Evolutionary conservation across 2,888 invertebrate species (phyloP).

Genomic region (Cephus pulcher): DNA sequence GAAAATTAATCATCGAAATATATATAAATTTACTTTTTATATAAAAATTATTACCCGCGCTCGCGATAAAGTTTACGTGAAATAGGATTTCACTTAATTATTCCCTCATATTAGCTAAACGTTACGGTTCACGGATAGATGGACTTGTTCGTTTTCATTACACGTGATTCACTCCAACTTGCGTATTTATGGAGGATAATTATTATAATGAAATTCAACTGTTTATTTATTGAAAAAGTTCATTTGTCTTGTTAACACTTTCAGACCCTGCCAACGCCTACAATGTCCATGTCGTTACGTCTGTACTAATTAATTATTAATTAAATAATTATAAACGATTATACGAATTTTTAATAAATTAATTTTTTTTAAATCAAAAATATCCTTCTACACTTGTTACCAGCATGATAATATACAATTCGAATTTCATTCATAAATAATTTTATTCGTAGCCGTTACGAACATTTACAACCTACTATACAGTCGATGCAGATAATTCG

Average conservation of each 20-base stretch:
- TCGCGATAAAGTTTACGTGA: background rate
- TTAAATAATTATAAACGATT: too few relatives aligned
- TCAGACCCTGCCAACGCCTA: too few relatives aligned
- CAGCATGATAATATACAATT: background rate
- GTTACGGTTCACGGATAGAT: background rate
- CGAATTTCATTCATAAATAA: background rate
- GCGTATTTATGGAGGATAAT: background rate
- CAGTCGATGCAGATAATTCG: background rate
- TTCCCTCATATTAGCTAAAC: background rate
- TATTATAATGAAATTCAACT: background rate
- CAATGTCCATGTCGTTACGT: too few relatives aligned
- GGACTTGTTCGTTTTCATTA: background rate
- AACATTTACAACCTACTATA: background rate
- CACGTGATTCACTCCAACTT: background rate
- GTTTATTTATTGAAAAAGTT: background rate
- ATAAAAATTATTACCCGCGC: background rate
- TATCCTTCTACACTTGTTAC: background rate
- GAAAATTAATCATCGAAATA: too few relatives aligned
- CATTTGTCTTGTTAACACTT: too few relatives aligned
- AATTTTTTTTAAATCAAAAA: too few relatives aligned
- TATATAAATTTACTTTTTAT: background rate
- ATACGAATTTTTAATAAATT: too few relatives aligned
- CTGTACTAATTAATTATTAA: too few relatives aligned
- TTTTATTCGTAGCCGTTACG: background rate
- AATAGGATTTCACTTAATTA: background rate